phyloP scores from a whole-genome alignment of 2,797 vertebrate species.

The Sitta carolinensis region DNA sequence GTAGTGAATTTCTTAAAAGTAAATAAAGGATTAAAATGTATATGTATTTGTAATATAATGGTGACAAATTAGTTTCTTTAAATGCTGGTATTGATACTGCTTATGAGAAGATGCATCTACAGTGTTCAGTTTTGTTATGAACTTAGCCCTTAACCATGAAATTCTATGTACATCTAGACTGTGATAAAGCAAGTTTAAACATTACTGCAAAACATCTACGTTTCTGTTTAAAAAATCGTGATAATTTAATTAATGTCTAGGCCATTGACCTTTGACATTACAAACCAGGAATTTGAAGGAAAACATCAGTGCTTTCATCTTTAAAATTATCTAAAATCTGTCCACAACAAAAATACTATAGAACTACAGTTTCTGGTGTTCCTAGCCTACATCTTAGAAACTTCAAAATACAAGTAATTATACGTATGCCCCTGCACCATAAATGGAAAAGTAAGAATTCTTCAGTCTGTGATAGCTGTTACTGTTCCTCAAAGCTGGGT shows the following conservation, averaged over 20 bases:
- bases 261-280: neutral
- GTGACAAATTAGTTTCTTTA: neutral
- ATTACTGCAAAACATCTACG: neutral
- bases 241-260: neutral
- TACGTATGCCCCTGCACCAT: accelerated
- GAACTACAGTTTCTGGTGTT: neutral
- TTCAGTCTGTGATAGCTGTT: neutral
- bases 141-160: neutral
- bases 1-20: neutral
- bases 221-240: neutral
- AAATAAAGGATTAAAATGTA: neutral
- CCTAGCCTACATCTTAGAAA: neutral
- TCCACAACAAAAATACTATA: neutral
- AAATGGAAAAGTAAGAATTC: neutral
- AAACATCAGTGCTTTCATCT: neutral
- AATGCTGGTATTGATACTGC: neutral
- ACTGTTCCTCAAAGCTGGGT: neutral
- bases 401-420: neutral
- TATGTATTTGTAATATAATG: neutral
- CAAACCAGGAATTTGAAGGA: neutral
- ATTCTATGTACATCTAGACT: neutral
- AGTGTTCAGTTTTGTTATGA: neutral
- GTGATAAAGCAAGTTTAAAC: neutral
- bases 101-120: neutral
- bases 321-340: neutral